phyloP scores from a whole-genome alignment of 1,140 invertebrate species.

The Hermetia illucens region DNA sequence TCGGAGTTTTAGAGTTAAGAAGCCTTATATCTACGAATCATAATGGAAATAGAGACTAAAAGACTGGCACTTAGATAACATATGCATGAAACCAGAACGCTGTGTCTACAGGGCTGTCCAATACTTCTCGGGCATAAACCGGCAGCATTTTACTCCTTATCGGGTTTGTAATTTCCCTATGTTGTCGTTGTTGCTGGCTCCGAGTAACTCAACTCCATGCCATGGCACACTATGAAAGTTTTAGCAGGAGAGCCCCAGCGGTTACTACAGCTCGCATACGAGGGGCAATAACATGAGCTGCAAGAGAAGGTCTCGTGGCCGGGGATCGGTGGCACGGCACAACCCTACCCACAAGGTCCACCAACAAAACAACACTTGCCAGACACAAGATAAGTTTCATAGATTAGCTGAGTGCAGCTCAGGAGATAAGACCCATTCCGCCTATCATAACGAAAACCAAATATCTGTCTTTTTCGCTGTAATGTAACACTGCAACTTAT shows the following conservation, averaged over 20 bases:
- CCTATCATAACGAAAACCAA: neutral
- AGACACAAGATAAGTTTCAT: constrained; percentile 7
- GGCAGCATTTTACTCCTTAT: no score
- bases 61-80: constrained; percentile 31
- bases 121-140: no score
- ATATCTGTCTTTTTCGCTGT: neutral
- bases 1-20: no score
- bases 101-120: neutral
- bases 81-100: neutral
- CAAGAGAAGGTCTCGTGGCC: no score
- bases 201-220: no score
- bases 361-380: constrained; percentile 5
- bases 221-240: no score
- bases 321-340: neutral
- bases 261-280: no score
- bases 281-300: no score
- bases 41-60: constrained; percentile 33
- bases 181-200: no score
- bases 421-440: constrained; percentile 3
- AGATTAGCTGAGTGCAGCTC: constrained; percentile 8
- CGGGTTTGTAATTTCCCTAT: no score
- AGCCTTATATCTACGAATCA: constrained; percentile 30
- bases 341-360: no score
- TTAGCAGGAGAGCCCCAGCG: no score
- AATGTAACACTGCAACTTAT: neutral